Evolutionary conservation across 2,888 invertebrate species (phyloP).

Genomic region (Meiosimyza decipiens): DNA sequence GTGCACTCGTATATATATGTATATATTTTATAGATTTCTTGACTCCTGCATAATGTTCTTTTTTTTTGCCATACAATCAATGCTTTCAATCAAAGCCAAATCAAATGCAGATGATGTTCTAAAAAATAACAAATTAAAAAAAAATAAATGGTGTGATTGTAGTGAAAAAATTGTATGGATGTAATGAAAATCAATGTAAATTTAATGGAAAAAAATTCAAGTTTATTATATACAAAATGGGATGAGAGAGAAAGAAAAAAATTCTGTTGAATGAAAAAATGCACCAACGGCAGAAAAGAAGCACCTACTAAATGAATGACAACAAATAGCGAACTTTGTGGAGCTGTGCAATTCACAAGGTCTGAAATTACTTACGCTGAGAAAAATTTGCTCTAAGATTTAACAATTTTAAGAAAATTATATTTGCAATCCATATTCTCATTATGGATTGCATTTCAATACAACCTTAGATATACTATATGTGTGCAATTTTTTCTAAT

Average conservation of each 20-base stretch:
- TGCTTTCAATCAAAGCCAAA: conserved; percentile 39
- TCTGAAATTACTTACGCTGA: too few species aligned
- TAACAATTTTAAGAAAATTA: too few species aligned
- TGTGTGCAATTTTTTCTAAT: too few species aligned
- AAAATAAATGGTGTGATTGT: conserved; percentile 1
- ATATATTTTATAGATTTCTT: background rate
- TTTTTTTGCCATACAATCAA: conserved; percentile 2
- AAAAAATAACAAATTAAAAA: conserved; percentile 25
- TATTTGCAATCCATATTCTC: too few species aligned
- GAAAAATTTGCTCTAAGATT: too few species aligned
- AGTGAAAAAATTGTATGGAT: conserved; percentile 19
- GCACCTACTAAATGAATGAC: too few species aligned
- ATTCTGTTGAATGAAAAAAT: conserved; percentile 11
- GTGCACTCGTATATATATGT: background rate
- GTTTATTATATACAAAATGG: conserved; percentile 1
- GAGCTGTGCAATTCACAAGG: too few species aligned
- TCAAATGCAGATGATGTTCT: conserved; percentile 38
- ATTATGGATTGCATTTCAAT: too few species aligned
- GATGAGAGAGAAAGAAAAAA: conserved; percentile 4
- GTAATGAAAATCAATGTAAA: conserved; percentile 38
- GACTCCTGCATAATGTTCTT: background rate
- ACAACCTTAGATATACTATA: too few species aligned
- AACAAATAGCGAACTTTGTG: too few species aligned
- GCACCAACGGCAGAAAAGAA: background rate
- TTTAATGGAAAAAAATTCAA: conserved; percentile 31